phyloP scores from a whole-genome alignment of 2,888 invertebrate species.

The Lomographa bimaculata region DNA sequence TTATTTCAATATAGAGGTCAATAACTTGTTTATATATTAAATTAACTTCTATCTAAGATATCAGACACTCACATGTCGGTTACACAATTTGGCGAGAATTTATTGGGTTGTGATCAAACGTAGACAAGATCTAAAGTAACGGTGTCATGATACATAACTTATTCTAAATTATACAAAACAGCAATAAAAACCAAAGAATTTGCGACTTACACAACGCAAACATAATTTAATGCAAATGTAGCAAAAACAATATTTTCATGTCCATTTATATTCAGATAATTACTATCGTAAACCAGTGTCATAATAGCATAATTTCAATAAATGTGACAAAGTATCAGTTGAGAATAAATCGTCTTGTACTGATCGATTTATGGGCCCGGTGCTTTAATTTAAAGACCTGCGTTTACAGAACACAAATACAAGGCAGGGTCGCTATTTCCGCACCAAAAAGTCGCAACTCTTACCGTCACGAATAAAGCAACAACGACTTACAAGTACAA shows the following conservation, averaged over 20 bases:
- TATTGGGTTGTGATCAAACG: too few relatives aligned
- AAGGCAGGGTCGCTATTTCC: slow-evolving; percentile 50
- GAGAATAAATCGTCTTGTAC: slow-evolving; percentile 56
- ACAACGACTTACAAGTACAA: slow-evolving; percentile 26
- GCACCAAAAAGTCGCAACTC: slow-evolving; percentile 35
- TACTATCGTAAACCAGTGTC: slow-evolving; percentile 42
- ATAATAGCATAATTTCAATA: slow-evolving; percentile 50
- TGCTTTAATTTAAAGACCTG: slow-evolving; percentile 66
- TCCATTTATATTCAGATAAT: slow-evolving; percentile 36
- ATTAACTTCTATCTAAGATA: too few relatives aligned
- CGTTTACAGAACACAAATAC: slow-evolving; percentile 64
- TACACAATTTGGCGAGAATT: too few relatives aligned
- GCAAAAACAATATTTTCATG: slow-evolving; percentile 27
- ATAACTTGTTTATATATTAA: too few relatives aligned
- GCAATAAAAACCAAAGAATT: slow-evolving; percentile 12
- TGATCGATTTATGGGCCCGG: slow-evolving; percentile 67
- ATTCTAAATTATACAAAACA: slow-evolving; percentile 4
- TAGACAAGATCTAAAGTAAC: too few relatives aligned
- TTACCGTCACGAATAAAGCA: slow-evolving; percentile 29
- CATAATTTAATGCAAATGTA: slow-evolving; percentile 14
- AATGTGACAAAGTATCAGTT: slow-evolving; percentile 70
- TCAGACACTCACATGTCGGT: too few relatives aligned
- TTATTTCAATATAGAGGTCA: too few relatives aligned
- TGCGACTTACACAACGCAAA: not conserved
- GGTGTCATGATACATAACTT: slow-evolving; percentile 6